Evolutionary conservation across 2,888 invertebrate genomes (phyloP).

Genomic region (Ypsolopha sequella): DNA sequence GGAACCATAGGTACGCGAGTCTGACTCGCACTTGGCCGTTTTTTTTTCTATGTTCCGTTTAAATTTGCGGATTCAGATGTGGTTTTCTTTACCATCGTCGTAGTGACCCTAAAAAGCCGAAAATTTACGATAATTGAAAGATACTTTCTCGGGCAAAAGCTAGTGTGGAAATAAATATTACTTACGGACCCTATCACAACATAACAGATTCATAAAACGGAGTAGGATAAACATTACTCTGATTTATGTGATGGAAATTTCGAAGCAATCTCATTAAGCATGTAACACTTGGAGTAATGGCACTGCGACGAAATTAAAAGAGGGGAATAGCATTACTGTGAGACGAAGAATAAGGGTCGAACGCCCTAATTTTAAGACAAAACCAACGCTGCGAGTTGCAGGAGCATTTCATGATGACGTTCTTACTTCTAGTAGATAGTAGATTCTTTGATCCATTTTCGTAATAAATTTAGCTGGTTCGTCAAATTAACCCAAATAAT

Average conservation of each 20-base stretch:
- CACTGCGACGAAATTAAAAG: constrained; percentile 1
- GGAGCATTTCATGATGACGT: not conserved
- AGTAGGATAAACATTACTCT: not conserved
- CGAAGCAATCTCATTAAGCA: not conserved
- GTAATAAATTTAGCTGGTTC: not conserved
- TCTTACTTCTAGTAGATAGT: not conserved
- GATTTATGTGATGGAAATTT: not conserved
- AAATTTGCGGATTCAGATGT: too few relatives aligned
- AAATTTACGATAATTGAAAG: too few relatives aligned
- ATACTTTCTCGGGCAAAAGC: too few relatives aligned
- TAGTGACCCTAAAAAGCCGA: too few relatives aligned
- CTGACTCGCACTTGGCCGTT: too few relatives aligned
- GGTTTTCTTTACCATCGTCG: too few relatives aligned
- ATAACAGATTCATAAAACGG: too few relatives aligned
- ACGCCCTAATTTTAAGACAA: not conserved
- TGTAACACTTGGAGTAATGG: not conserved
- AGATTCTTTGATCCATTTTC: not conserved
- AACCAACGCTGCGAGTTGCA: not conserved
- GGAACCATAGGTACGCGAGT: too few relatives aligned
- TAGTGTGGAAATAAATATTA: too few relatives aligned
- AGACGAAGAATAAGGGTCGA: not conserved
- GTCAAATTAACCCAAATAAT: not conserved
- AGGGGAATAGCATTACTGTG: not conserved
- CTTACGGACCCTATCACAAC: too few relatives aligned
- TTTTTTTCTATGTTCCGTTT: too few relatives aligned